Evolutionary conservation across 2,113 vertebrate species (phyloP).

Genomic region (Menura novaehollandiae): DNA sequence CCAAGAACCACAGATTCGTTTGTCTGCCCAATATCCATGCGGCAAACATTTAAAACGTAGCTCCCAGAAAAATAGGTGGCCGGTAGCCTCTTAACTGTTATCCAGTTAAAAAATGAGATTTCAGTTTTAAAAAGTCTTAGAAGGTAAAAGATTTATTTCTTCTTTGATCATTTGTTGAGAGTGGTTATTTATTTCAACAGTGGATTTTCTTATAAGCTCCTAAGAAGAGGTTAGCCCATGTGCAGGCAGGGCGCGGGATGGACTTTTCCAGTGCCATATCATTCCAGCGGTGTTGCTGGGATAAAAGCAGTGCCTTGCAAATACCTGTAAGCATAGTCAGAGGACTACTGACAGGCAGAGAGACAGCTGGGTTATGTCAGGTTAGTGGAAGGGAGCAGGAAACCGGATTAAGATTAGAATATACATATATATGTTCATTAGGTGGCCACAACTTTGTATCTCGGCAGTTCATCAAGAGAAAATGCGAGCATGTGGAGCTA

Average conservation of each 20-base stretch:
- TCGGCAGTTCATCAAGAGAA: conserved; percentile 10
- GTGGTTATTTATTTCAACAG: conserved; percentile 75
- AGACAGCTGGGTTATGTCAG: neutral
- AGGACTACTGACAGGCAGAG: neutral
- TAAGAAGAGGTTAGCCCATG: conserved; percentile 54
- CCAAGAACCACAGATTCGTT: conserved; percentile 37
- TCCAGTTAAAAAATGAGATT: conserved; percentile 75
- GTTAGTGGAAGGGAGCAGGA: conserved; percentile 28
- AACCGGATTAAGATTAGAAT: neutral
- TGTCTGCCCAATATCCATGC: conserved; percentile 29
- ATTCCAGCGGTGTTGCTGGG: conserved; percentile 17
- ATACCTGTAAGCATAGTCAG: conserved; percentile 54
- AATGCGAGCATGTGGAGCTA: neutral
- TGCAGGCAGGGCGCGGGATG: conserved; percentile 6
- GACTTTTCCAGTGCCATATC: conserved; percentile 54
- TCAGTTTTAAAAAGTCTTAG: conserved; percentile 71
- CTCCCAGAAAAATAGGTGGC: conserved; percentile 68
- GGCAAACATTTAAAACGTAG: conserved; percentile 51
- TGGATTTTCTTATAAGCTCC: conserved; percentile 70
- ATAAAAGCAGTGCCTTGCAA: conserved; percentile 50
- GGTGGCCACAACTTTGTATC: conserved; percentile 17
- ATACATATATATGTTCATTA: neutral
- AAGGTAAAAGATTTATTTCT: conserved; percentile 77
- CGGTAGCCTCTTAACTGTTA: conserved; percentile 67
- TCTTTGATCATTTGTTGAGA: conserved; percentile 79